A percentile compares a stretch with the other conserved stretches of the same genome.
Evolutionary conservation across 2,113 vertebrate genomes (phyloP).

Genomic region (Hiodon alosoides): DNA sequence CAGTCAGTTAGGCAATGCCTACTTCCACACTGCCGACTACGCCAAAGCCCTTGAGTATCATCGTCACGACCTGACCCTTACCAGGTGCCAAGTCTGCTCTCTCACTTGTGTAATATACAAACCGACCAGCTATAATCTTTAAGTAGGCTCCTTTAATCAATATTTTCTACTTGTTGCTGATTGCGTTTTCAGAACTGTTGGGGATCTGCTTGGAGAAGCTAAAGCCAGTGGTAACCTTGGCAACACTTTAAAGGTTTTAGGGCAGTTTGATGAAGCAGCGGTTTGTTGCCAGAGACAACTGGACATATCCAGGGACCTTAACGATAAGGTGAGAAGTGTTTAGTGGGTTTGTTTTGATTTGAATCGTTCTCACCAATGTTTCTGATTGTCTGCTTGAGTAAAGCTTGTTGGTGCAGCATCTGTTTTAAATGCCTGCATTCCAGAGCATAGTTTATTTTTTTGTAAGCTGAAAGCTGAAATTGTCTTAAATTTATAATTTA

Average conservation of each 20-base stretch:
- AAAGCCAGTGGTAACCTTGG: conserved; percentile 98
- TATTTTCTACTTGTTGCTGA: not conserved
- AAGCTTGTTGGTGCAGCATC: no score
- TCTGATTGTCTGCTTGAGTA: not conserved
- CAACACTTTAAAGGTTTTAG: conserved; percentile 91
- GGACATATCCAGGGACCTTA: conserved; percentile 85
- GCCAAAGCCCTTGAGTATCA: conserved; percentile 92
- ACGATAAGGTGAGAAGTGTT: conserved; percentile 76
- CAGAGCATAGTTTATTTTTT: no score
- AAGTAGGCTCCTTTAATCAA: not conserved
- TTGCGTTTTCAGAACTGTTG: conserved; percentile 74
- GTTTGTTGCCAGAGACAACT: conserved; percentile 92
- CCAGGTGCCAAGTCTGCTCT: conserved; percentile 62
- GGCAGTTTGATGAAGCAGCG: conserved; percentile 89
- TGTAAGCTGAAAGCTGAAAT: no score
- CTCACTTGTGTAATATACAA: not conserved
- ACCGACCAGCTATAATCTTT: not conserved
- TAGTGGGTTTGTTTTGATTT: not conserved
- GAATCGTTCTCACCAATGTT: not conserved
- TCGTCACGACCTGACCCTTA: conserved; percentile 89
- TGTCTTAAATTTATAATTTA: no score
- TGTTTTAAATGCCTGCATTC: no score
- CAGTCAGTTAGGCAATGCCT: conserved; percentile 94
- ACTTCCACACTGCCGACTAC: conserved; percentile 93
- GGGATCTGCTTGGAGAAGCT: conserved; percentile 87